Conservation (phyloP, 2,113 vertebrate genomes). For the Pluvialis apricaria region DNA sequence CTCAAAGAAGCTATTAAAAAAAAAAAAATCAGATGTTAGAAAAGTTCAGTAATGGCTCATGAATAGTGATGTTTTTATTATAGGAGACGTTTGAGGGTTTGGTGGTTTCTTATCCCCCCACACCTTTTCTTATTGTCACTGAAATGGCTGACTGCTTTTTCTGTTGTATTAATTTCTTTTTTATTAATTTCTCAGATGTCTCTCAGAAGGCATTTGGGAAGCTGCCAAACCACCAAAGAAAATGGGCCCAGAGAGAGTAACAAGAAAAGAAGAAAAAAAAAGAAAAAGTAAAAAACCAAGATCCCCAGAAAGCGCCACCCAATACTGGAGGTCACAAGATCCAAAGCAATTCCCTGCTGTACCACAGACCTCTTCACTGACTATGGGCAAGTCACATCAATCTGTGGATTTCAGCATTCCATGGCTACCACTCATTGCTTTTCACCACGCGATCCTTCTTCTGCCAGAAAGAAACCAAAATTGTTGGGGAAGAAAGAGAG, state of each 20-base stretch:
- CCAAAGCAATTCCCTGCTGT: neutral
- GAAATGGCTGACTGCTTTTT: conserved; percentile 10
- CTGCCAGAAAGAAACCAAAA: neutral
- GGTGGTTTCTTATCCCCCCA: accelerated
- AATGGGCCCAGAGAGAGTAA: neutral
- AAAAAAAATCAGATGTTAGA: neutral
- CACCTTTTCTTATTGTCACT: neutral
- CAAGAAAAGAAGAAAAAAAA: neutral
- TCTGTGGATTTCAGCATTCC: neutral
- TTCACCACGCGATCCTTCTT: neutral
- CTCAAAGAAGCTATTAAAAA: conserved; percentile 27
- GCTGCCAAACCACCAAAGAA: neutral
- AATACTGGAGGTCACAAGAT: neutral
- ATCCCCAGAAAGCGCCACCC: neutral
- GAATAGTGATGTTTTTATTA: neutral
- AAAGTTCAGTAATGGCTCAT: neutral
- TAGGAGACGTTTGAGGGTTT: neutral
- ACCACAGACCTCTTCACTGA: neutral
- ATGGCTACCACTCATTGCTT: neutral
- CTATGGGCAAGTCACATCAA: neutral
- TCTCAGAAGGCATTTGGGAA: neutral
- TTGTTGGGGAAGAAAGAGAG: neutral
- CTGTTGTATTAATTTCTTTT: conserved; percentile 10
- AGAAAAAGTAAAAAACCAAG: accelerated
- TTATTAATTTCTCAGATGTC: neutral